phyloP scores from a whole-genome alignment of 2,113 vertebrate genomes.

The Cyanoliseus patagonus region DNA sequence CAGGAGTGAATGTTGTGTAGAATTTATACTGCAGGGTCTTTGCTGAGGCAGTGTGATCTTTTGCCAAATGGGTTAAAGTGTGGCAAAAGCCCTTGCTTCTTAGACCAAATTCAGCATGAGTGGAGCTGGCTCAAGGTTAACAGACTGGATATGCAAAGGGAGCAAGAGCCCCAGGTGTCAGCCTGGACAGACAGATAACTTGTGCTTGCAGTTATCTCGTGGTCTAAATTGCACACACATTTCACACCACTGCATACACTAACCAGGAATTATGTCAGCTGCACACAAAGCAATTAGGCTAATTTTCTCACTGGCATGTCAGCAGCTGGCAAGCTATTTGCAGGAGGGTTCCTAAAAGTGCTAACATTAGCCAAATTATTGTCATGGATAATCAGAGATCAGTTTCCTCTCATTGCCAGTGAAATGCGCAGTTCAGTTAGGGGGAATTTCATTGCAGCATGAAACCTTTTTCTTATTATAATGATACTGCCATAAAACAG shows the following conservation, averaged over 20 bases:
- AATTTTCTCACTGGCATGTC: slow-evolving; percentile 40
- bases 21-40: neutral
- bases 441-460: neutral
- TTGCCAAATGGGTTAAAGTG: neutral
- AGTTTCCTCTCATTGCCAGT: neutral
- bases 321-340: slow-evolving; percentile 40
- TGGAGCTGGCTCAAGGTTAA: neutral
- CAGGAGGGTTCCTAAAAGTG: slow-evolving; percentile 24
- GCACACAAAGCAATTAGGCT: slow-evolving; percentile 47
- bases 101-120: neutral
- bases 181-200: neutral
- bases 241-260: neutral
- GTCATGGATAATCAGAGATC: slow-evolving; percentile 43
- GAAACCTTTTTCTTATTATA: neutral
- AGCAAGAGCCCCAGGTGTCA: neutral
- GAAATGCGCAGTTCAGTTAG: neutral
- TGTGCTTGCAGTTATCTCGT: neutral
- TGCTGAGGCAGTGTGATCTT: neutral
- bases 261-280: slow-evolving; percentile 14
- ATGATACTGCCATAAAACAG: neutral
- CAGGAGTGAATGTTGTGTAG: neutral
- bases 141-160: neutral
- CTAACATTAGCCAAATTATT: slow-evolving; percentile 50
- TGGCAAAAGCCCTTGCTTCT: neutral
- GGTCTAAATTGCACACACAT: neutral